Base-by-base conservation (phyloP, 2,113 vertebrate genomes). In the Colossoma macropomum region DNA sequence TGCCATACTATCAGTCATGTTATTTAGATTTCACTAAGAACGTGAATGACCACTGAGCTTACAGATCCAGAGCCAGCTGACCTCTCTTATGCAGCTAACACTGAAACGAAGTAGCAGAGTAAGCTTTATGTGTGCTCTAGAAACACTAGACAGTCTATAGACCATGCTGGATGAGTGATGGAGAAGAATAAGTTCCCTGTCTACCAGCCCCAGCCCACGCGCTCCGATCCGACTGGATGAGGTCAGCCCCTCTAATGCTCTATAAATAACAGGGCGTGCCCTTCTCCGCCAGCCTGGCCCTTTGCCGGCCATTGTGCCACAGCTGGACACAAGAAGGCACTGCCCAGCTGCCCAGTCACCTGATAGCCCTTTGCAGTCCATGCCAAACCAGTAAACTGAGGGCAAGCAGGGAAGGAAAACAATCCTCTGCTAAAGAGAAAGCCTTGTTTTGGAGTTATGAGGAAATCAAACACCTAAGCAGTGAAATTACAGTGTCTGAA, bases 211-310 rank as follows among this genome's bases (percentile, higher is more conserved):
- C 52, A 68, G 60, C 63, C 45, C 78, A 80, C 82, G 45, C 34
- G 28, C 34, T 81, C 68, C 25, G 65, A 75, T 80, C 80, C 79
- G 75, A 63, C 82, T 75, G 81, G 60, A 86, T 85, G 84, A 89
- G 83, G 82, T 87, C 85, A 90, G 60, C 63, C 77, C 71, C 62
- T 76, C 82, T 76, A 77, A 73, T 34, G 80, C 73, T 76, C 85
- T 90, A 86, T 85, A 84, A 87, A 85, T 89, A 89, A 87, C 84
- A 83, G 86, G 87, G 87, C 73, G 86, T 84, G 75, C 54, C 66
- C 65, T 66, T 60, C 60, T 85, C 83, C 72, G 82, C 82, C 66
- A 77, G 70, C 28, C 76, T 81, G 85, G 88, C 84, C 28, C 48
- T 30, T 11, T 69, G 89, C 84, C 89, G 13, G 16, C 63, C 75